These are phyloP conservation scores for Fistularia tabacaria DNA, from an alignment of 2,797 vertebrate species.

Conservation along the genomic window DNA sequence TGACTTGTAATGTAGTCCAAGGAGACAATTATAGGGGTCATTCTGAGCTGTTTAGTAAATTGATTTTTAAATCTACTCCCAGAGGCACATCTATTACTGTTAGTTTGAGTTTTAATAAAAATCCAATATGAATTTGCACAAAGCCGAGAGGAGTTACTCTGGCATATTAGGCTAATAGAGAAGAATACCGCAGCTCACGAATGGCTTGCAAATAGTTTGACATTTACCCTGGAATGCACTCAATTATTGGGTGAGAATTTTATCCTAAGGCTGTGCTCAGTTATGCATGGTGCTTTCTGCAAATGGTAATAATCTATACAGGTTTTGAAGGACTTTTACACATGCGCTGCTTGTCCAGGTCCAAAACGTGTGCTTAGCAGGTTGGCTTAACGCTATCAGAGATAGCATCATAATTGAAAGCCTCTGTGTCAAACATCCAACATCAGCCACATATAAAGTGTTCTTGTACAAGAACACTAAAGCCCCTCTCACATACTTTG, in stretches of 20 bases:
- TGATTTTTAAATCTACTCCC: conserved; percentile 72
- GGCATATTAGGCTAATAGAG: conserved; percentile 68
- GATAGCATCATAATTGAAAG: conserved; percentile 56
- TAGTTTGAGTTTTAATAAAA: conserved; percentile 73
- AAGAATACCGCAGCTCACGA: conserved; percentile 54
- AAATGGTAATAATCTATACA: conserved; percentile 52
- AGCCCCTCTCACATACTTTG: background rate
- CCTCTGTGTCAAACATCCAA: conserved; percentile 29
- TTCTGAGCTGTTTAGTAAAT: conserved; percentile 72
- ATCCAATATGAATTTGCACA: conserved; percentile 72
- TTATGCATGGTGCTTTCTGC: conserved; percentile 41
- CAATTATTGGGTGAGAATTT: conserved; percentile 55
- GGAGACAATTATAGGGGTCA: conserved; percentile 69
- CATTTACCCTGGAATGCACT: conserved; percentile 60
- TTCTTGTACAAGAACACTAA: background rate
- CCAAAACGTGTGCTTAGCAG: conserved; percentile 33
- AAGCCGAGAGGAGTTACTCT: conserved; percentile 61
- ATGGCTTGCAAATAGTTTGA: conserved; percentile 60
- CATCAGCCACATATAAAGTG: background rate
- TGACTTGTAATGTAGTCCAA: conserved; percentile 52
- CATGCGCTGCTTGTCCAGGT: conserved; percentile 33
- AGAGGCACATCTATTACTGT: conserved; percentile 67
- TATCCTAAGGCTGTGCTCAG: conserved; percentile 47
- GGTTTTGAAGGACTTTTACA: conserved; percentile 45
- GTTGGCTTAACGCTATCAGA: background rate